Conservation (phyloP, 1,140 invertebrate species). For the Aplysia californica region DNA sequence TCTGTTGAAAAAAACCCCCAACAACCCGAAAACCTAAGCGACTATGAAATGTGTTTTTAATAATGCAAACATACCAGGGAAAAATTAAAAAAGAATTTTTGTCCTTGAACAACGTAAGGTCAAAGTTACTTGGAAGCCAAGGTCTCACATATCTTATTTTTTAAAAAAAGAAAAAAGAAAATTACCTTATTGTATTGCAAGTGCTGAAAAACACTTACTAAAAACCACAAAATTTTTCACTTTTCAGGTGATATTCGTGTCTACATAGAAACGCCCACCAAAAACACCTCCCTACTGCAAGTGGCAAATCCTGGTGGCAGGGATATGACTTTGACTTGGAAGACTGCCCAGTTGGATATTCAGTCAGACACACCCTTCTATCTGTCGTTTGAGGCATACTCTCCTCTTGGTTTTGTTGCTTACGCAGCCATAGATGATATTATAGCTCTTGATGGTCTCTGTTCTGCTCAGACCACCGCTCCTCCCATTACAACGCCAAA, state of each 20-base stretch:
- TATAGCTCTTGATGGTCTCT: constrained; percentile 18
- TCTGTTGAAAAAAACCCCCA: no score
- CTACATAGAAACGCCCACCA: background rate
- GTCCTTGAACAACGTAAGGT: no score
- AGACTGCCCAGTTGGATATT: background rate
- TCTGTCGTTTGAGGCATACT: background rate
- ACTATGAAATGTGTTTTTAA: no score
- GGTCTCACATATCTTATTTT: no score
- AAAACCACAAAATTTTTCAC: no score
- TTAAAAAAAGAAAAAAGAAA: no score
- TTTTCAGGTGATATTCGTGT: background rate
- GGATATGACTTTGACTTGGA: constrained; percentile 9
- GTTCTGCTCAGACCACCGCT: constrained; percentile 12
- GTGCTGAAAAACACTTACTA: no score
- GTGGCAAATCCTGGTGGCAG: constrained; percentile 7
- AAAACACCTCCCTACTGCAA: background rate
- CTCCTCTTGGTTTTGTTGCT: background rate
- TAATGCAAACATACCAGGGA: no score
- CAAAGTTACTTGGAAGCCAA: no score
- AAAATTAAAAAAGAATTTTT: no score
- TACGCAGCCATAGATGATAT: constrained; percentile 21
- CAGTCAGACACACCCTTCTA: background rate
- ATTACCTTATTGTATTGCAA: no score
- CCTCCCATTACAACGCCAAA: background rate
- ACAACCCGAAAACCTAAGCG: no score